Evolutionary conservation across 2,113 vertebrate genomes (phyloP).

Genomic region (Hyperopisus bebe): DNA sequence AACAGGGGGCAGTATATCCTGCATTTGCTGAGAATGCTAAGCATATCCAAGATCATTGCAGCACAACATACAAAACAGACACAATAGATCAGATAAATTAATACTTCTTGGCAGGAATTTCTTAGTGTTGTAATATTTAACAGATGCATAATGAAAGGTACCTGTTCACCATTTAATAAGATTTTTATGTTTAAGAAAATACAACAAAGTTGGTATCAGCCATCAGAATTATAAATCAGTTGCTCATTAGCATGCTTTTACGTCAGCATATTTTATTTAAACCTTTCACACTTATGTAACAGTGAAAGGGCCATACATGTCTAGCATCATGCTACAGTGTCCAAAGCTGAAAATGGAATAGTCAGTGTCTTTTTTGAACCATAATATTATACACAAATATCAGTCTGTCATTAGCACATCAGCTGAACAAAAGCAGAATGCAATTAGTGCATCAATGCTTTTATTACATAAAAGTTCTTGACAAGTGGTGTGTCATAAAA

Average conservation of each 20-base stretch:
- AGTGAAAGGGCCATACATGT: background rate
- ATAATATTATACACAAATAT: background rate
- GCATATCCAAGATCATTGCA: background rate
- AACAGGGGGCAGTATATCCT: background rate
- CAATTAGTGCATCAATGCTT: conserved; percentile 5
- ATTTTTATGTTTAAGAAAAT: background rate
- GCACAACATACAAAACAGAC: background rate
- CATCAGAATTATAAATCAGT: background rate
- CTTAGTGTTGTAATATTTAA: background rate
- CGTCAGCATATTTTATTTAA: background rate
- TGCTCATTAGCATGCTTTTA: background rate
- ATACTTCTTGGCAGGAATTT: background rate
- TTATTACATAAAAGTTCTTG: background rate
- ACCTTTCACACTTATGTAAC: background rate
- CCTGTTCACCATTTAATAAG: background rate
- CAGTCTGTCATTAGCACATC: background rate
- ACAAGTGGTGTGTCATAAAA: background rate
- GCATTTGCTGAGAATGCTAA: background rate
- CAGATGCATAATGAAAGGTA: background rate
- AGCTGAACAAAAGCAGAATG: background rate
- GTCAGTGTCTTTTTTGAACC: background rate
- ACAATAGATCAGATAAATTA: background rate
- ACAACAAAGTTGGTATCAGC: background rate
- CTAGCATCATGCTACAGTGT: background rate
- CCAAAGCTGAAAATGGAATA: background rate